Base-by-base conservation (phyloP, 2,797 vertebrate genomes). In the Cuculus canorus region DNA sequence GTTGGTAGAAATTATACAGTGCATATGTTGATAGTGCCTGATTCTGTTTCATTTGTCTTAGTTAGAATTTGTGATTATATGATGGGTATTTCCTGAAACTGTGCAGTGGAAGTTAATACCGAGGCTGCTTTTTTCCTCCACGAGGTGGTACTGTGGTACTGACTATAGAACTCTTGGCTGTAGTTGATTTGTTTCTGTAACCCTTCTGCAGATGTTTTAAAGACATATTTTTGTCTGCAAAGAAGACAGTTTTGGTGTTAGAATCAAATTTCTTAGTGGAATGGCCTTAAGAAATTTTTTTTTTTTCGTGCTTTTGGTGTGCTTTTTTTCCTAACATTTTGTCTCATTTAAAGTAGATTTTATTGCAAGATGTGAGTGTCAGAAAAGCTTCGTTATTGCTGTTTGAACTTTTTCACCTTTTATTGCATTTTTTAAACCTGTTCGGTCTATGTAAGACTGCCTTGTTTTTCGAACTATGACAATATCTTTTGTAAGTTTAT, bases 101-200 rank as follows among this genome's bases (percentile, higher is more conserved):
- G 30, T 81, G 60, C 68, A 19, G 37, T 70, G 30, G 52, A 59
- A 94, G 72, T 73, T n/a, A 61, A 25, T 41, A 54, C 8, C 8
- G 65, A 96, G 52, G 68, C 71, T 3, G 23, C 57, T 69, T 39
- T 61, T 78, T 94, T 97, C 85, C 47, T 47, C 97, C 98, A 98
- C 97, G 97, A 98, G 98, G 97, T 98, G 98, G 98, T 96, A 92
- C 96, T 98, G 96, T 98, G 96, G 97, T 94, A 97, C 97, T 96
- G 97, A 45, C 81, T 95, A 86, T 53, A 54, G 47, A 94, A 83
- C 43, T 91, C 64, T 81, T 56, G 23, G 32, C 15, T 86, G 23
- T 68, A 88, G 89, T 72, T 90, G 57, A 73, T 96, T 93, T 92
- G 76, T 96, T 97, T 96, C 86, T 96, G 39, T 92, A 94, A 79